Conservation (phyloP, 2,888 invertebrate genomes). For the Scaptomyza cyrtandrae region DNA sequence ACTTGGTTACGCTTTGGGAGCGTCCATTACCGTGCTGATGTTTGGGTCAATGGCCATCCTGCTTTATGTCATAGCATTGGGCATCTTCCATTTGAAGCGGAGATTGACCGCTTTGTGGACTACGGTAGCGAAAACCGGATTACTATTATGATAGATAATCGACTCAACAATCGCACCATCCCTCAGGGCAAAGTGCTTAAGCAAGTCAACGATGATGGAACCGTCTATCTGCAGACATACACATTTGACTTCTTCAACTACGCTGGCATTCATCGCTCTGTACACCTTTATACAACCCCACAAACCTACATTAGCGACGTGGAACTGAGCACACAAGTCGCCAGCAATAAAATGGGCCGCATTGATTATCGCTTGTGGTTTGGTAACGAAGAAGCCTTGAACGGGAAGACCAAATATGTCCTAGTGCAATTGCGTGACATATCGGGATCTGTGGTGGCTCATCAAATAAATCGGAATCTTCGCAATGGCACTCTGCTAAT, state of each 20-base stretch:
- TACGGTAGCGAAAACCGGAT: constrained; percentile 90
- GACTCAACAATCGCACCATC: constrained; percentile 92
- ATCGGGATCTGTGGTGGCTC: constrained; percentile 86
- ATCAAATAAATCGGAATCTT: constrained; percentile 85
- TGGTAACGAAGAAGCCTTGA: constrained; percentile 10
- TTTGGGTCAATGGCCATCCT: constrained; percentile 94
- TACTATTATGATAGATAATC: constrained; percentile 97
- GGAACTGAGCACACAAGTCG: constrained; percentile 89
- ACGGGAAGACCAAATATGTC: constrained; percentile 62
- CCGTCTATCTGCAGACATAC: constrained; percentile 89
- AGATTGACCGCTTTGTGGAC: constrained; percentile 88
- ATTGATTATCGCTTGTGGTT: constrained; percentile 72
- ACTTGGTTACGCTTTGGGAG: constrained; percentile 96
- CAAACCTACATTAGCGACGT: constrained; percentile 92
- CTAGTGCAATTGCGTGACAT: constrained; percentile 85
- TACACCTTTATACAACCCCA: constrained; percentile 95
- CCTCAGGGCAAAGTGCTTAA: constrained; percentile 92
- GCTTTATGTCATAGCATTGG: constrained; percentile 95
- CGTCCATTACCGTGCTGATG: constrained; percentile 95
- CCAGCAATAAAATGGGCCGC: constrained; percentile 86
- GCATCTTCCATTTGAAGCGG: constrained; percentile 96
- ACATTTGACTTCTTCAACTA: constrained; percentile 99
- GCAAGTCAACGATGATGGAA: constrained; percentile 86
- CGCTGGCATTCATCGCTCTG: constrained; percentile 97
- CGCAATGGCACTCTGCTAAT: constrained; percentile 88